Conservation (phyloP, 2,113 vertebrate genomes). For the Elanus axillaris region DNA sequence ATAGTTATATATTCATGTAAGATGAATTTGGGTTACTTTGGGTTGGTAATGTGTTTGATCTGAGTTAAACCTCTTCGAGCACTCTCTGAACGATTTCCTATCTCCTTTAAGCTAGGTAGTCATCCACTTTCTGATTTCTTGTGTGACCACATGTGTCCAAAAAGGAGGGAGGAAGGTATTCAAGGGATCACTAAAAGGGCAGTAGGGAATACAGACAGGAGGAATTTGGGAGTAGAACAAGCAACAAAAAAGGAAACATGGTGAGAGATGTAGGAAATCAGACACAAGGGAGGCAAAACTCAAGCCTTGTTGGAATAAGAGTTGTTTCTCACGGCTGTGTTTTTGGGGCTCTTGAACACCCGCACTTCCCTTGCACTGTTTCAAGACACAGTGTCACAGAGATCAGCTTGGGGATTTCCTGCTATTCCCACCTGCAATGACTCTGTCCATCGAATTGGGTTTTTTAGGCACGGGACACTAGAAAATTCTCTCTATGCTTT, state of each 20-base stretch:
- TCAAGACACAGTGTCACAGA: neutral
- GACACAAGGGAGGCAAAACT: neutral
- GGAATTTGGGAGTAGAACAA: neutral
- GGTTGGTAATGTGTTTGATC: neutral
- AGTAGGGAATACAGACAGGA: neutral
- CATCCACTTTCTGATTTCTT: neutral
- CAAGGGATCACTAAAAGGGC: neutral
- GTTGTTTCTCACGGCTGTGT: neutral
- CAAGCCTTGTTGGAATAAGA: neutral
- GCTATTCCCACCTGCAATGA: neutral
- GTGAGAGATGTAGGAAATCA: neutral
- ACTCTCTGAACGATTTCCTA: neutral
- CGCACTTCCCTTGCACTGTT: neutral
- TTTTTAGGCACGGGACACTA: constrained; percentile 60
- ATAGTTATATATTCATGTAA: neutral
- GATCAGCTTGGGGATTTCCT: neutral
- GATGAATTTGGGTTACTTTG: neutral
- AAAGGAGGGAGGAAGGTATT: neutral
- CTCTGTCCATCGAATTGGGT: neutral
- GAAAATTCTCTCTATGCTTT: constrained; percentile 45
- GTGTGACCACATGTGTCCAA: neutral
- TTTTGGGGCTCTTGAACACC: neutral
- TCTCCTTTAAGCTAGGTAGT: neutral
- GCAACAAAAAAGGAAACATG: neutral
- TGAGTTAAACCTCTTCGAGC: neutral